These are phyloP conservation scores for Drosophila lini DNA, from an alignment of 1,140 invertebrate genomes.

Conservation along the genomic window DNA sequence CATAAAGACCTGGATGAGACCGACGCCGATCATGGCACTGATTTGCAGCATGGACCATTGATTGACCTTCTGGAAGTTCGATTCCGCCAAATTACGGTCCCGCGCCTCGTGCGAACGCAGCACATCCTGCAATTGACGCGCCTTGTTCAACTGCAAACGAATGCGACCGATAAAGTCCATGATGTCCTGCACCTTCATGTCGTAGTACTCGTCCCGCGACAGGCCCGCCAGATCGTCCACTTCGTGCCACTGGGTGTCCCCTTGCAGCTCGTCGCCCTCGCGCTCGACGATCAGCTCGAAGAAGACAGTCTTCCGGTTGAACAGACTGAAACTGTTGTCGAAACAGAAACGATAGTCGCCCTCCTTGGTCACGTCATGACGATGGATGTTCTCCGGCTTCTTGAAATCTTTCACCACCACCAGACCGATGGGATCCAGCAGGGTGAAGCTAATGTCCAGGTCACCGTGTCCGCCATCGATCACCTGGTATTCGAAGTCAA, in stretches of 20 bases:
- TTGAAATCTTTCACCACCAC: constrained; percentile 89
- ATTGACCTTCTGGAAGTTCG: constrained; percentile 90
- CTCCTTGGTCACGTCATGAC: constrained; percentile 85
- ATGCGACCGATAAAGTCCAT: constrained; percentile 87
- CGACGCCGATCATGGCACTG: constrained; percentile 89
- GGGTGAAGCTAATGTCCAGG: constrained; percentile 90
- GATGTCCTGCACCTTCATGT: constrained; percentile 88
- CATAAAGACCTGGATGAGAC: constrained; percentile 88
- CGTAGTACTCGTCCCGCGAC: constrained; percentile 86
- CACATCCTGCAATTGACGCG: constrained; percentile 89
- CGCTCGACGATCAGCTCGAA: constrained; percentile 91
- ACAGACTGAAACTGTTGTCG: constrained; percentile 92
- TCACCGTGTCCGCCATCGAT: constrained; percentile 91
- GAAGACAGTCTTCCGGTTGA: constrained; percentile 92
- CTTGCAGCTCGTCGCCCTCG: constrained; percentile 82
- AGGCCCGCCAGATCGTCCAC: constrained; percentile 77
- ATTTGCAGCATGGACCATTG: constrained; percentile 90
- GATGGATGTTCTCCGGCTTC: constrained; percentile 89
- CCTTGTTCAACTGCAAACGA: constrained; percentile 87
- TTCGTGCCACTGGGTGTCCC: constrained; percentile 86
- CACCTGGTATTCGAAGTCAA: constrained; percentile 92
- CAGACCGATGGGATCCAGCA: constrained; percentile 87
- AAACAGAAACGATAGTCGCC: constrained; percentile 93
- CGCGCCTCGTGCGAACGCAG: constrained; percentile 90
- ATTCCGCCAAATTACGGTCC: constrained; percentile 92